Percentiles rank a stretch among this genome's conserved stretches.
These are phyloP conservation scores for Setipinna tenuifilis DNA, from an alignment of 2,797 vertebrate genomes.

Conservation along the genomic window DNA sequence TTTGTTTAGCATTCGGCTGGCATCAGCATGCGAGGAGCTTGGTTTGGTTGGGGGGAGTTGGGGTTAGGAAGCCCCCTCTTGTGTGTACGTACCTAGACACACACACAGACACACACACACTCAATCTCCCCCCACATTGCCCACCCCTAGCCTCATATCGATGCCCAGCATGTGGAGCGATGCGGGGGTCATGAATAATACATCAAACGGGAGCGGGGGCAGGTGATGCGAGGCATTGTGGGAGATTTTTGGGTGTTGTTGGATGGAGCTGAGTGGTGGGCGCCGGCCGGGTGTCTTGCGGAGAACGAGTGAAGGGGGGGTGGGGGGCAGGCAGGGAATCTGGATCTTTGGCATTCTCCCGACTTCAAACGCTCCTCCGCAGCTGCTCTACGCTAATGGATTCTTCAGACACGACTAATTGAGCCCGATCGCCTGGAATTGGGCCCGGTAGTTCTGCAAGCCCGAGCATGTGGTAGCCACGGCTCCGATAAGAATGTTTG, in stretches of 20 bases:
- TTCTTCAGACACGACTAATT: conserved; percentile 45
- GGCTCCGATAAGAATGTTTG: not conserved
- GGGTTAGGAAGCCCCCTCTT: not conserved
- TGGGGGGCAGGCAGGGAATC: not conserved
- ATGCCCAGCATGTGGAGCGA: conserved; percentile 32
- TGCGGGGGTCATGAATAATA: conserved; percentile 37
- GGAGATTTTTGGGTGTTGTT: conserved; percentile 23
- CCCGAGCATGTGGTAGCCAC: not conserved
- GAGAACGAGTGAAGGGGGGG: too few relatives aligned
- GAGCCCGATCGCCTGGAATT: conserved; percentile 36
- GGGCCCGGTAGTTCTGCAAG: not conserved
- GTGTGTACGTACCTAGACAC: too few relatives aligned
- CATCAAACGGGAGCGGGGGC: conserved; percentile 37
- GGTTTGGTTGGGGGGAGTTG: not conserved
- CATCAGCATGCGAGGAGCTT: conserved; percentile 22
- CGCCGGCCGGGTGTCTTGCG: not conserved
- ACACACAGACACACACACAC: not conserved
- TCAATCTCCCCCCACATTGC: not conserved
- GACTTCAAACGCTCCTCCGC: conserved; percentile 28
- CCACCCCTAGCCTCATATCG: conserved; percentile 27
- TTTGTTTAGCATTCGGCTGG: conserved; percentile 53
- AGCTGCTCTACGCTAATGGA: conserved; percentile 43
- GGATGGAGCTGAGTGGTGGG: not conserved
- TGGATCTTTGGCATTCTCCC: conserved; percentile 14
- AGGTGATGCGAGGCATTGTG: conserved; percentile 47